Evolutionary conservation across 2,888 invertebrate species (phyloP), one percentile per base, ranked within the genome.

Genomic region (Aricia artaxerxes): DNA sequence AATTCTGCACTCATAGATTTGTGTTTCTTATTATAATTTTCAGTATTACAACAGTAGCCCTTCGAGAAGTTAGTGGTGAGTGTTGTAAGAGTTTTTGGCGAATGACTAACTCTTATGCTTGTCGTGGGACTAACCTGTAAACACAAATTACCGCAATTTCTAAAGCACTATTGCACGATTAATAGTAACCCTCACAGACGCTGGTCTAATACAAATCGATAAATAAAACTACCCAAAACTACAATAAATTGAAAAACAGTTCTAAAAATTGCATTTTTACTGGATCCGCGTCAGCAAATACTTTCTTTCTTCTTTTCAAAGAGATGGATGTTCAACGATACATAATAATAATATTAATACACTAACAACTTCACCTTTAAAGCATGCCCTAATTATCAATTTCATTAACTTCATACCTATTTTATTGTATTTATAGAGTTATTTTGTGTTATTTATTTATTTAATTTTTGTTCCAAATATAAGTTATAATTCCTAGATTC

Each of bases 1-100:
- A 91, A 89, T 87, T 85, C 84, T 87, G 93, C 93, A 94, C 93
- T 90, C 84, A 90, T 90, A 90, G 88, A 88, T 89, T 90, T 91
- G 89, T 92, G 92, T 92, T 88, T 90, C 91, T 90, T 88, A 88
- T 87, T 90, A 88, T 88, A 88, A 89, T 87, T 93, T 93, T 92
- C 94, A 94, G 94, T 94, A 88, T 84, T 86, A 83, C 92, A 88
- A 92, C 92, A 90, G 93, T 94, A 93, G 90, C 88, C 90, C 91
- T 87, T 89, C 90, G 90, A 90, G 90, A 90, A 85, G 87, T 93
- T 91, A 93, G 94, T 93, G 94, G 94, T 94, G 94, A 94, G 94
- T 94, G 91, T 92, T 91, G 91, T 90, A 89, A 86, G 90, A 86
- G 90, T 91, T 92, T 92, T 90, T 92, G 92, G 91, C 89, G 89